These are phyloP conservation scores for Leptobrachium ailaonicum DNA, from an alignment of 2,113 vertebrate genomes.

Conservation along the genomic window DNA sequence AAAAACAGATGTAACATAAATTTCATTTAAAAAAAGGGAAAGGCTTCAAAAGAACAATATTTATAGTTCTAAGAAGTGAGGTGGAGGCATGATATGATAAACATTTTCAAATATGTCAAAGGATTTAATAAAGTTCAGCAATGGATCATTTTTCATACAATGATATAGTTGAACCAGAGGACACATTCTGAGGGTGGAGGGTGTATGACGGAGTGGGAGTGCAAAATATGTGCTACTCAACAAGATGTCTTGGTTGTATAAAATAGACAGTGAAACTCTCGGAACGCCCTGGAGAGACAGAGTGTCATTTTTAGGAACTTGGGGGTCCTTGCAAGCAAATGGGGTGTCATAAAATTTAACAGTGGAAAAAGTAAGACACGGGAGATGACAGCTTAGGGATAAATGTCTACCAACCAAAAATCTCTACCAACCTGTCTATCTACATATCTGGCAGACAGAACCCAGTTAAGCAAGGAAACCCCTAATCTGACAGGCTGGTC, in stretches of 20 bases:
- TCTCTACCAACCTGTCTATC: no score
- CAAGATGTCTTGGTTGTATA: neutral
- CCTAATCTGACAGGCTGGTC: no score
- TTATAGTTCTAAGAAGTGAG: neutral
- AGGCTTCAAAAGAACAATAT: neutral
- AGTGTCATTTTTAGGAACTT: neutral
- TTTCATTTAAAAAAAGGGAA: neutral
- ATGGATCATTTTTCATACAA: neutral
- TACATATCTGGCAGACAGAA: no score
- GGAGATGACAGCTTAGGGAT: no score
- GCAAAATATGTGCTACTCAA: neutral
- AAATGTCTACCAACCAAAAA: no score
- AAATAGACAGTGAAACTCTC: neutral
- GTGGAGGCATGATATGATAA: neutral
- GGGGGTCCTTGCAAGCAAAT: no score
- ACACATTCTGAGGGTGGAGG: neutral
- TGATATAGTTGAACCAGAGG: neutral
- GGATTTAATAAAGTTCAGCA: conserved; percentile 1
- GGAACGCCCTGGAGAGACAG: neutral
- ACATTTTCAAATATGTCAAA: neutral
- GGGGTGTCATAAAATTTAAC: no score
- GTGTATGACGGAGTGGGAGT: neutral
- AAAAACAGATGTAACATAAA: neutral
- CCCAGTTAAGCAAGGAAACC: no score
- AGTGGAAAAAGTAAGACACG: no score